Base-by-base conservation (phyloP, 2,888 invertebrate genomes). In the Aproaerema taeniolella region DNA sequence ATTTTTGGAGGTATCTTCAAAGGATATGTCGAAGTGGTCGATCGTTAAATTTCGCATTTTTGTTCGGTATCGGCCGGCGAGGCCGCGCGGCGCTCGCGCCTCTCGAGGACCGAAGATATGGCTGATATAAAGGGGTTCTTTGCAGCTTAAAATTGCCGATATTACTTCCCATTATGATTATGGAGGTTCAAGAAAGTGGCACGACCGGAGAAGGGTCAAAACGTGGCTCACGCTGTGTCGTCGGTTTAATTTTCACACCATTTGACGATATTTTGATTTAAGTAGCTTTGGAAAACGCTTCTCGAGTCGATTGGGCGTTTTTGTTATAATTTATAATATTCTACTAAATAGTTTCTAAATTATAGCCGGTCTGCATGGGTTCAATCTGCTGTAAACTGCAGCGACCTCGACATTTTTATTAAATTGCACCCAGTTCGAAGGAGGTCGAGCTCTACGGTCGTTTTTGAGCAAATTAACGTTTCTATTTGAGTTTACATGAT, bases 121-220 rank as follows among this genome's bases (percentile, higher is more conserved):
- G 61, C 61, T 62, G 69, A 68, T 69, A 58, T 66, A 73, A 26
- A 69, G 63, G 61, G 63, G 61, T 56, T 59, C 57, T 69, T 68
- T 62, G 64, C 56, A 59, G 60, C 59, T 61, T 67, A 57, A 75
- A 79, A 80, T 79, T 76, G 72, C 67, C 58, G 67, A 60, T 69
- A 79, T 77, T 75, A 79, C 68, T 68, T 65, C 68, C 72, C 70
- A 78, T 79, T 75, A 78, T 66, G 67, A 58, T 52, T 70, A 74
- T 71, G 71, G 68, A 62, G 69, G 69, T 64, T 69, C 65, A 73
- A 67, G 78, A 80, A 78, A 81, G 74, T 63, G 68, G 69, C 67
- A 61, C 67, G 67, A 52, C 52, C 46, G 60, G 43, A 47, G 59
- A 47, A 58, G 63, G 67, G 65, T 69, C 67, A 65, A 48, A 60